A percentile compares a stretch with the other conserved stretches of the same genome.
These are phyloP conservation scores for Psilopogon haemacephalus DNA, from an alignment of 2,113 vertebrate genomes.

Conservation along the genomic window DNA sequence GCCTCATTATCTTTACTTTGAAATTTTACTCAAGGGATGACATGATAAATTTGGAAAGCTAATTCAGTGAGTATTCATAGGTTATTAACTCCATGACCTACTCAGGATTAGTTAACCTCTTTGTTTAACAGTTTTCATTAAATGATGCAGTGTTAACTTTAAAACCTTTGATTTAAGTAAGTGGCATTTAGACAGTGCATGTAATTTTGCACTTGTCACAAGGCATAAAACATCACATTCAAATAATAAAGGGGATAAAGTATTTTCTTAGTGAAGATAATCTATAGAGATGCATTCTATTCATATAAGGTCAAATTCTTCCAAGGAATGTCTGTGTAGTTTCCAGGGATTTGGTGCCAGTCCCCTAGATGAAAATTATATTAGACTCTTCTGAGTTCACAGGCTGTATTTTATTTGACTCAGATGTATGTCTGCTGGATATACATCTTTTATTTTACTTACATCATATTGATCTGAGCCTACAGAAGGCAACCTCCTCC, in stretches of 20 bases:
- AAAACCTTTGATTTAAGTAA: conserved; percentile 31
- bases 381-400: background rate
- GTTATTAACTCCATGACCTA: conserved; percentile 47
- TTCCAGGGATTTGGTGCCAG: background rate
- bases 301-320: background rate
- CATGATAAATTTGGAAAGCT: conserved; percentile 46
- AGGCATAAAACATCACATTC: background rate
- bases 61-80: conserved; percentile 38
- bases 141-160: conserved; percentile 1
- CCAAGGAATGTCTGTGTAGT: background rate
- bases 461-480: background rate
- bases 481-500: background rate
- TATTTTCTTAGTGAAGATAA: background rate
- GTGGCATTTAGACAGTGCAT: background rate
- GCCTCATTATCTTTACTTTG: conserved; percentile 34
- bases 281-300: background rate
- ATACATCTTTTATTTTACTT: background rate
- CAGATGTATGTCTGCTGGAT: background rate
- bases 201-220: background rate
- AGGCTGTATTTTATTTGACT: background rate
- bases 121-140: conserved; percentile 34
- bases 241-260: background rate
- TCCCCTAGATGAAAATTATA: background rate
- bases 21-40: conserved; percentile 42
- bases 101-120: conserved; percentile 51